Conservation (phyloP, 2,113 vertebrate species). For the Crotalus helleri region DNA sequence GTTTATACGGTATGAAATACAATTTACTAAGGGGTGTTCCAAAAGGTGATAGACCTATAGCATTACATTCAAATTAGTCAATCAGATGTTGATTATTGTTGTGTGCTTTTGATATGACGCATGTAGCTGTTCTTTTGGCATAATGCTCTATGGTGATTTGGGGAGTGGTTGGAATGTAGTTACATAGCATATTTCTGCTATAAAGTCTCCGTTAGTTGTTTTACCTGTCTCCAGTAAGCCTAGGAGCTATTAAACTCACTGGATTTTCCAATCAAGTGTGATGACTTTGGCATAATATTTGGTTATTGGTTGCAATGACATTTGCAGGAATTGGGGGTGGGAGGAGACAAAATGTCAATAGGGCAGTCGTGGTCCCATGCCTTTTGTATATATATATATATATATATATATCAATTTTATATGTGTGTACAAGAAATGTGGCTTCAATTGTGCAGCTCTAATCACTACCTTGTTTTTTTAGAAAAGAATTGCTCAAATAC, state of each 20-base stretch:
- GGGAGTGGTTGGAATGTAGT: conserved; percentile 41
- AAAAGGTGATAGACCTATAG: not conserved
- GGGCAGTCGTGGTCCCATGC: not conserved
- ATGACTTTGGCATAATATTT: not conserved
- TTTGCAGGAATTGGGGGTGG: not conserved
- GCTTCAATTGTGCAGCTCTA: not conserved
- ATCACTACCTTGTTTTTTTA: not conserved
- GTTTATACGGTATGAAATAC: not conserved
- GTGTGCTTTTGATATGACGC: not conserved
- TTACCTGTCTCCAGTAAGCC: not conserved
- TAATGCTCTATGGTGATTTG: not conserved
- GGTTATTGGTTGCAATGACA: not conserved
- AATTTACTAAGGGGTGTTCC: not conserved
- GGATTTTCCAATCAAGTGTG: not conserved
- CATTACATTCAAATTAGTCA: not conserved
- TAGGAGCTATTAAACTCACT: not conserved
- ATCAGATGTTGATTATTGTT: not conserved
- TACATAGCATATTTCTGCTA: not conserved
- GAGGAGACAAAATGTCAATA: not conserved
- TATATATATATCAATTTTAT: not conserved
- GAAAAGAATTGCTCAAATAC: not conserved
- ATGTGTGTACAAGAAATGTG: not conserved
- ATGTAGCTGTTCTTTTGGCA: not conserved
- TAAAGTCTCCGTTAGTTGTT: not conserved
- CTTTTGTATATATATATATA: not conserved